Conservation (phyloP, 2,888 invertebrate species). For the Acleris emargana region DNA sequence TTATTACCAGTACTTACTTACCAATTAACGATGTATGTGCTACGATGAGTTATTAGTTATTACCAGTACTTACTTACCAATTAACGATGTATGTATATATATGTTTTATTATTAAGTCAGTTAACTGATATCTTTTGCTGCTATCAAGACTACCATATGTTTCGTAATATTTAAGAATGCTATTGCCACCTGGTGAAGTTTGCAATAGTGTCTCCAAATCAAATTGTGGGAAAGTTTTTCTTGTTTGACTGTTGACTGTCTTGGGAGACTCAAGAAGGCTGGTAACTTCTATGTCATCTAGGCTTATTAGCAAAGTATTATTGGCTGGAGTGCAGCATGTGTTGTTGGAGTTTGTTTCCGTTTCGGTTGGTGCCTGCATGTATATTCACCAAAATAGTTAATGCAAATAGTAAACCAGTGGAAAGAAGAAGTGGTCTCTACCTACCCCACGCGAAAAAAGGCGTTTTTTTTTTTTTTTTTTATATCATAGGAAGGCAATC, state of each 20-base stretch:
- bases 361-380: too few relatives aligned
- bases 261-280: neutral
- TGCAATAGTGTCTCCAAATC: conserved; percentile 21
- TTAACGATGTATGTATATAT: conserved; percentile 27
- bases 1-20: too few relatives aligned
- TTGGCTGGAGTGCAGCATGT: too few relatives aligned
- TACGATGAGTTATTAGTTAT: too few relatives aligned
- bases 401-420: too few relatives aligned
- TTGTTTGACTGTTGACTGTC: neutral
- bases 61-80: conserved; percentile 16
- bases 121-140: conserved; percentile 23
- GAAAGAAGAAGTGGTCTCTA: too few relatives aligned
- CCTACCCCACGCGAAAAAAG: too few relatives aligned
- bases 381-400: too few relatives aligned
- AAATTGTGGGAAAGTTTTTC: conserved; percentile 23
- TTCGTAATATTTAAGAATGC: conserved; percentile 21
- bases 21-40: too few relatives aligned
- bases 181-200: conserved; percentile 19
- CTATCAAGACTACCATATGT: conserved; percentile 18
- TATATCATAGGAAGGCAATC: too few relatives aligned
- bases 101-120: conserved; percentile 27
- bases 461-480: too few relatives aligned
- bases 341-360: too few relatives aligned
- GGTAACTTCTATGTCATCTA: neutral
- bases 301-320: neutral